Evolutionary conservation across 1,140 invertebrate species (phyloP), one percentile per base, ranked within the genome.

Genomic region (Bombus vancouverensis): DNA sequence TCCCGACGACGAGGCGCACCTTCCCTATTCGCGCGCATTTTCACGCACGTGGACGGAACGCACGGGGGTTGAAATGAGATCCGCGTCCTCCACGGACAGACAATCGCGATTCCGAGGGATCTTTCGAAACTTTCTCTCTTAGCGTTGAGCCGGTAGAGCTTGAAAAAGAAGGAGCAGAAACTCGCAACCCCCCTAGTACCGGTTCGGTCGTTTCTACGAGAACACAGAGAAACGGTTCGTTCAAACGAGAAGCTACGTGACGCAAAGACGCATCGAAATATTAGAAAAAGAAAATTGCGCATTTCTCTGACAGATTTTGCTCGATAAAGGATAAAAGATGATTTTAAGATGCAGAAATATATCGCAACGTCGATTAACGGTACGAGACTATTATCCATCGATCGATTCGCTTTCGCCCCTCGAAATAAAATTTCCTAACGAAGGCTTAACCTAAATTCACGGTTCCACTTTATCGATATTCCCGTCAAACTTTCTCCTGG

Each of bases 41-140:
- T 32, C 65, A 78, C 75, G 47, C 82, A 71, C 82, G 75, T 77
- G 74, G 74, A n/a, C 34, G 25, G 13, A 47, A n/a, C 53, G 53
- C 53, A 71, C 28, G 68, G 47, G 34, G 13, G 32, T 65, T 15
- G 28, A 72, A n/a, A 3, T 4, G 25, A 28, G n/a, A 10, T 15
- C 28, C 42, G 8, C 66, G n/a, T 37, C 18, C 32, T 71, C 47
- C 22, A 32, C 68, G 47, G 53, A 42, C 53, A 9, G 53, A 42
- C 53, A 9, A 62, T 59, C 79, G 25, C 34, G 47, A 15, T 62
- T 62, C 12, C 13, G 10, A 39, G 53, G 25, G 28, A 9, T 77
- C 34, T 18, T 34, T 28, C 28, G 44, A 71, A 57, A 80, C 32
- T 70, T 80, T 80, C 32, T 47, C 47, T 22, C n/a, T 39, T 28